Evolutionary conservation across 2,113 vertebrate species (phyloP).

Genomic region (Xyrauchen texanus): DNA sequence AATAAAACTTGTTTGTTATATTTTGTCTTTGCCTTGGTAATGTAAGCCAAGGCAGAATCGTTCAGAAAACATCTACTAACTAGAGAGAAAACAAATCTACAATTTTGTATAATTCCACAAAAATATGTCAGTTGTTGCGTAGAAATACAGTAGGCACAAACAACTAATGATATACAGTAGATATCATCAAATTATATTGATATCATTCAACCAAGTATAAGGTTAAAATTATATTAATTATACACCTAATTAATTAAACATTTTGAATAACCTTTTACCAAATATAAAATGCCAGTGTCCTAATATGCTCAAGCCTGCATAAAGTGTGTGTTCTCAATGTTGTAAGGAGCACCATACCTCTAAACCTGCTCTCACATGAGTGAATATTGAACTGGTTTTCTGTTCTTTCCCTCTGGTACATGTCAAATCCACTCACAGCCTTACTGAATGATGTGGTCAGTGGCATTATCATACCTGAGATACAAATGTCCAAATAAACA

Average conservation of each 20-base stretch:
- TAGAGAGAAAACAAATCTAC: neutral
- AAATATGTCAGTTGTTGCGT: no score
- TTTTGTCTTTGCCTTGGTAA: no score
- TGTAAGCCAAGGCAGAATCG: no score
- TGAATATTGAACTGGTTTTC: constrained; percentile 42
- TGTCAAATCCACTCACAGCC: constrained; percentile 43
- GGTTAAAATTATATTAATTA: no score
- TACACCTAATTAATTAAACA: neutral
- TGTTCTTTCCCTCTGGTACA: constrained; percentile 32
- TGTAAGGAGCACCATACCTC: neutral
- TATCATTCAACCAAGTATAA: no score
- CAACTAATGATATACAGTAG: no score
- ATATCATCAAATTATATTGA: no score
- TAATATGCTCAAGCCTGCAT: neutral
- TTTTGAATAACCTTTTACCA: neutral
- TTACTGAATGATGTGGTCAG: constrained; percentile 43
- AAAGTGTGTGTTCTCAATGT: neutral
- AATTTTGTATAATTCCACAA: no score
- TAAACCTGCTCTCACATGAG: constrained; percentile 27
- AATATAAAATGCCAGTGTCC: no score
- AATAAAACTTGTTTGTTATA: no score
- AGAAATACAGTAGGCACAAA: no score
- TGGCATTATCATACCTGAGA: constrained; percentile 23
- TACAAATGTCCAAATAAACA: constrained; percentile 14
- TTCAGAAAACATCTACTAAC: no score